Evolutionary conservation across 2,797 vertebrate genomes (phyloP), one percentile per base, ranked within the genome.

Genomic region (Parotocinclus haroldoi): DNA sequence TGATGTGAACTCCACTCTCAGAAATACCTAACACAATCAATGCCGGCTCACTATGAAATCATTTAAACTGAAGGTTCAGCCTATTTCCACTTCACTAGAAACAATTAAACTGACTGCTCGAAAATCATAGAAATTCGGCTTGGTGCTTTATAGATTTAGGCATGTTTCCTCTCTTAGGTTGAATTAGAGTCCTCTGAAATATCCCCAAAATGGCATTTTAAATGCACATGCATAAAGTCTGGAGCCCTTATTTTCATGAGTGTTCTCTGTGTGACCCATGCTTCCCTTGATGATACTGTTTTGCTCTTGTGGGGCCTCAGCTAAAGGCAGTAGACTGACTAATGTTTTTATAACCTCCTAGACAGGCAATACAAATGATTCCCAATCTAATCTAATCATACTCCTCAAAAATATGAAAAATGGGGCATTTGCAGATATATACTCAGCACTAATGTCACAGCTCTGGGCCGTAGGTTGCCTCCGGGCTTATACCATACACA

Each of bases 331-430:
- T 86, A 89, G 89, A 91, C 90, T 92, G 91, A 92, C 72, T 92
- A 91, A 92, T 93, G 91, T 91, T 91, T 89, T 89, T 92, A 90
- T 91, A 89, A 91, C 86, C 89, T 72, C 61, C 89, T 82, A 89
- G 90, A 87, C 89, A 88, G 87, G 90, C 89, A 89, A 87, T 89
- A 89, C 88, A 86, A 89, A 92, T 90, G 91, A 93, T 91, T 87
- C 89, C 90, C 87, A 89, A 90, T 89, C 90, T 92, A 90, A 93
- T 92, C 89, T 88, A 88, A 90, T 92, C 91, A 91, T 85, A 84
- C 87, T 87, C 87, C 88, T 91, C 66, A 37, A 66, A 65, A 89
- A 90, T 89, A 91, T 91, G 91, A 92, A 89, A 88, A 91, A 93
- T 90, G 78, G 86, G 53, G 52, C 84, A 85, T 92, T 92, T 92